A percentile compares a stretch with the other conserved stretches of the same genome.
These are phyloP conservation scores for Heliothis virescens DNA, from an alignment of 1,140 invertebrate genomes.

Conservation along the genomic window DNA sequence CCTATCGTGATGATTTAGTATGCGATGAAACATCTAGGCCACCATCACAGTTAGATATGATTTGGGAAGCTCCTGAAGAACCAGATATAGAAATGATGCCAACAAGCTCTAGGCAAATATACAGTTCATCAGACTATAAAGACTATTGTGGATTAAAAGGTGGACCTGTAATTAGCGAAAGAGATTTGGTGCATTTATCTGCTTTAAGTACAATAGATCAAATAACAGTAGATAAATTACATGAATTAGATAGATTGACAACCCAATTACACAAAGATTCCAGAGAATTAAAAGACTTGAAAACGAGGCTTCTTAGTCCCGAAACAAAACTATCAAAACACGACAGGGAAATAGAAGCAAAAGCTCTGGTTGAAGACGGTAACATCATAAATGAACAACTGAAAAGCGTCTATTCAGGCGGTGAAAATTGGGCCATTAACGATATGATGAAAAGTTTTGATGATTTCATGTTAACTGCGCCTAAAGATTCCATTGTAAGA, in stretches of 20 bases:
- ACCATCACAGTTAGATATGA: slow-evolving; percentile 92
- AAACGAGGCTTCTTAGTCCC: slow-evolving; percentile 89
- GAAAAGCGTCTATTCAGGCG: slow-evolving; percentile 89
- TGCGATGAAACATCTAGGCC: slow-evolving; percentile 88
- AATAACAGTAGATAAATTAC: slow-evolving; percentile 91
- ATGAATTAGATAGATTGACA: slow-evolving; percentile 91
- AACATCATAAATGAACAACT: slow-evolving; percentile 91
- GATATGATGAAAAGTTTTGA: slow-evolving; percentile 88
- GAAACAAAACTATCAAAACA: slow-evolving; percentile 82
- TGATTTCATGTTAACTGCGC: slow-evolving; percentile 84
- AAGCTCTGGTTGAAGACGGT: slow-evolving; percentile 87
- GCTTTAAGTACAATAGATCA: slow-evolving; percentile 92
- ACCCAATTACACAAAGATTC: slow-evolving; percentile 92
- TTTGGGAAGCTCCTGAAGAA: slow-evolving; percentile 91
- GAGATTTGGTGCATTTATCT: slow-evolving; percentile 91
- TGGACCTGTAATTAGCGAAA: slow-evolving; percentile 91
- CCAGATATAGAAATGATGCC: slow-evolving; percentile 83
- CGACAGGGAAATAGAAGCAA: slow-evolving; percentile 87
- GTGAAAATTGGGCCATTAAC: slow-evolving; percentile 91
- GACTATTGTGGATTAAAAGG: slow-evolving; percentile 90
- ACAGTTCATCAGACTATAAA: slow-evolving; percentile 92
- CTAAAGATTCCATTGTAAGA: slow-evolving; percentile 74
- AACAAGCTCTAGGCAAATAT: slow-evolving; percentile 87
- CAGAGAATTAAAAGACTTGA: slow-evolving; percentile 91
- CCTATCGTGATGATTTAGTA: slow-evolving; percentile 92